phyloP scores from a whole-genome alignment of 2,888 invertebrate species.

The Ceraclea dissimilis region DNA sequence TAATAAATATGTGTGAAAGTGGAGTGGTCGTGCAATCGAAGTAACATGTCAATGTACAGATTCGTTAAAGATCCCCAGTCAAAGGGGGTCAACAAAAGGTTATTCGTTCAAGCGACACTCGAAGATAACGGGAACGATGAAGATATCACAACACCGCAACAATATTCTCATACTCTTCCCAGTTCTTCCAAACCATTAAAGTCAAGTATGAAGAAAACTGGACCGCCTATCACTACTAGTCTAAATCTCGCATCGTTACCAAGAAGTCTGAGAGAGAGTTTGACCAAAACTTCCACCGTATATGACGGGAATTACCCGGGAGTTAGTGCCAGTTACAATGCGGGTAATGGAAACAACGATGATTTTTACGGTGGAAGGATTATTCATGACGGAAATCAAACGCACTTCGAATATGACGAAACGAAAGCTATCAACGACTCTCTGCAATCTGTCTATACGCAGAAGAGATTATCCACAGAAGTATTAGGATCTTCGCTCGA shows the following conservation, averaged over 20 bases:
- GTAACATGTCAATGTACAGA: slow-evolving; percentile 64
- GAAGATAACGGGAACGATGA: slow-evolving; percentile 53
- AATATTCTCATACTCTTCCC: slow-evolving; percentile 12
- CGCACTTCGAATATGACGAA: slow-evolving; percentile 44
- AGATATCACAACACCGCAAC: background rate
- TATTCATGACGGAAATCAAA: slow-evolving; percentile 45
- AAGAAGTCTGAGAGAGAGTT: slow-evolving; percentile 47
- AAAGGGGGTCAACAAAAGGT: slow-evolving; percentile 48
- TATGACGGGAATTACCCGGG: slow-evolving; percentile 46
- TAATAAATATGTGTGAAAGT: background rate
- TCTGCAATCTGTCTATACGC: slow-evolving; percentile 73
- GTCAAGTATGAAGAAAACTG: slow-evolving; percentile 48
- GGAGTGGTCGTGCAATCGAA: background rate
- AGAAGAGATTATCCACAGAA: slow-evolving; percentile 76
- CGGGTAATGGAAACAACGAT: slow-evolving; percentile 36
- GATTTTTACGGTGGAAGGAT: slow-evolving; percentile 44
- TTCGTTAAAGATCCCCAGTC: slow-evolving; percentile 60
- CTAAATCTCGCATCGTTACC: slow-evolving; percentile 50
- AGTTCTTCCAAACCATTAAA: slow-evolving; percentile 38
- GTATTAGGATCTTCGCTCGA: slow-evolving; percentile 78
- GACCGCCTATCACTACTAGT: slow-evolving; percentile 57
- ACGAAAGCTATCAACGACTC: slow-evolving; percentile 36
- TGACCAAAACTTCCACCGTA: slow-evolving; percentile 45
- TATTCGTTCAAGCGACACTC: slow-evolving; percentile 69
- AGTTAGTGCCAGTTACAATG: slow-evolving; percentile 40